Evolutionary conservation across 1,140 invertebrate species (phyloP).

Genomic region (Micrasema minimum): DNA sequence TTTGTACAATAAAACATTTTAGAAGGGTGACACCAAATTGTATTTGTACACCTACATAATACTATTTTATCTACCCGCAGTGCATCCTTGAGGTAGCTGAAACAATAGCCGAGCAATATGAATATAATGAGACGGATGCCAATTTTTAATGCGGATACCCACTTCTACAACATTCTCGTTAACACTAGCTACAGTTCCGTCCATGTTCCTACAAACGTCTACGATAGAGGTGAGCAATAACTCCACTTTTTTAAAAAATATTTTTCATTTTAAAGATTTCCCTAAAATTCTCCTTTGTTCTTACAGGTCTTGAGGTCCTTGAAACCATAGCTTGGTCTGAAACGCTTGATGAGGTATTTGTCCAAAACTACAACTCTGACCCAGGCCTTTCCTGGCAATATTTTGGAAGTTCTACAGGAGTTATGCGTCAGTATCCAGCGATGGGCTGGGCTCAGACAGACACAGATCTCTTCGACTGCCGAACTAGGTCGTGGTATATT

Average conservation of each 20-base stretch:
- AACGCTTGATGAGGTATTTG: slow-evolving; percentile 84
- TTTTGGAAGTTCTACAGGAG: slow-evolving; percentile 93
- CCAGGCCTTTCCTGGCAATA: slow-evolving; percentile 95
- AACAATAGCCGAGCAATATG: slow-evolving; percentile 70
- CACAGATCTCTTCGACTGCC: slow-evolving; percentile 83
- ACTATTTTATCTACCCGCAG: slow-evolving; percentile 57
- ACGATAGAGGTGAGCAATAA: slow-evolving; percentile 76
- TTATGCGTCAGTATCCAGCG: slow-evolving; percentile 89
- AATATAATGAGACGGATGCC: slow-evolving; percentile 60
- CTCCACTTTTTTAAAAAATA: background rate
- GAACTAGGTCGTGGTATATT: slow-evolving; percentile 93
- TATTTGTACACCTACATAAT: background rate
- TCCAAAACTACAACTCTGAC: slow-evolving; percentile 86
- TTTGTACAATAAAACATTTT: slow-evolving; percentile 56
- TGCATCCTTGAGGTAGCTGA: slow-evolving; percentile 80
- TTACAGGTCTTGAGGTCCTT: slow-evolving; percentile 70
- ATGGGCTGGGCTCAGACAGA: slow-evolving; percentile 70
- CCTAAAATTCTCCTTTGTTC: background rate
- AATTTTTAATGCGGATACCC: slow-evolving; percentile 75
- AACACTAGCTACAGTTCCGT: slow-evolving; percentile 88
- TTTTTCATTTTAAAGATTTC: background rate
- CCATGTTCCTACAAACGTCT: slow-evolving; percentile 95
- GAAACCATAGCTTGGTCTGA: slow-evolving; percentile 90
- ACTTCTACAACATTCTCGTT: slow-evolving; percentile 87
- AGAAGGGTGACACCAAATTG: too few species aligned